Percentiles rank a stretch among this genome's conserved stretches.
Evolutionary conservation across 1,140 invertebrate genomes (phyloP).

Genomic region (Cheumatopsyche charites): DNA sequence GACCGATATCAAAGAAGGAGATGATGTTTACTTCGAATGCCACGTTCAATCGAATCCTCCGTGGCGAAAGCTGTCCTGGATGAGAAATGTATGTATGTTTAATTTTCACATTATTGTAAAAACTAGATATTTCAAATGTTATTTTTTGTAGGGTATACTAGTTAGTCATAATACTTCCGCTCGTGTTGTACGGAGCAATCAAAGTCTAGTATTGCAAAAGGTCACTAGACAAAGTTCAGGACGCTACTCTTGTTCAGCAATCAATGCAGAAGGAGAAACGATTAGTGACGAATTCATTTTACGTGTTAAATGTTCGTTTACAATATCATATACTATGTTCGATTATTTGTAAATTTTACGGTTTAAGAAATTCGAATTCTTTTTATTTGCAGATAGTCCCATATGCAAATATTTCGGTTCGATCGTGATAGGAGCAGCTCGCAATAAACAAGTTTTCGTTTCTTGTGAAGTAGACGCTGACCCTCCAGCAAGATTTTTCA

Average conservation of each 20-base stretch:
- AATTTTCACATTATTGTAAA: neutral
- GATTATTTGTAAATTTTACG: neutral
- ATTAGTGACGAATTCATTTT: slow-evolving; percentile 77
- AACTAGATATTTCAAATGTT: neutral
- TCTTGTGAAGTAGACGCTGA: slow-evolving; percentile 86
- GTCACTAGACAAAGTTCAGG: slow-evolving; percentile 80
- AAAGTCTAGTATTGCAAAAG: slow-evolving; percentile 83
- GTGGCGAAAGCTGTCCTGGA: slow-evolving; percentile 84
- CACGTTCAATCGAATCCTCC: slow-evolving; percentile 87
- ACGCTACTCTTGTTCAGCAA: slow-evolving; percentile 80
- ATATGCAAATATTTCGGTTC: slow-evolving; percentile 65
- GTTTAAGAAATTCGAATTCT: neutral
- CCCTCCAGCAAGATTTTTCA: slow-evolving; percentile 81
- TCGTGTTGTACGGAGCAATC: slow-evolving; percentile 81
- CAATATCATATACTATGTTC: slow-evolving; percentile 33
- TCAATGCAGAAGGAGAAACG: slow-evolving; percentile 80
- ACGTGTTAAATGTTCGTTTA: slow-evolving; percentile 87
- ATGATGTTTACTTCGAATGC: slow-evolving; percentile 93
- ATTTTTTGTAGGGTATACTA: slow-evolving; percentile 67
- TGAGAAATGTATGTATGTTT: slow-evolving; percentile 75
- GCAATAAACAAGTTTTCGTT: slow-evolving; percentile 82
- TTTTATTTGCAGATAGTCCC: slow-evolving; percentile 72
- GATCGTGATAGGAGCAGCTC: slow-evolving; percentile 81
- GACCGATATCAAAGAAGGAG: slow-evolving; percentile 88
- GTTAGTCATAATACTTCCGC: slow-evolving; percentile 79